Evolutionary conservation across 2,113 vertebrate genomes (phyloP).

Genomic region (Lipotes vexillifer): DNA sequence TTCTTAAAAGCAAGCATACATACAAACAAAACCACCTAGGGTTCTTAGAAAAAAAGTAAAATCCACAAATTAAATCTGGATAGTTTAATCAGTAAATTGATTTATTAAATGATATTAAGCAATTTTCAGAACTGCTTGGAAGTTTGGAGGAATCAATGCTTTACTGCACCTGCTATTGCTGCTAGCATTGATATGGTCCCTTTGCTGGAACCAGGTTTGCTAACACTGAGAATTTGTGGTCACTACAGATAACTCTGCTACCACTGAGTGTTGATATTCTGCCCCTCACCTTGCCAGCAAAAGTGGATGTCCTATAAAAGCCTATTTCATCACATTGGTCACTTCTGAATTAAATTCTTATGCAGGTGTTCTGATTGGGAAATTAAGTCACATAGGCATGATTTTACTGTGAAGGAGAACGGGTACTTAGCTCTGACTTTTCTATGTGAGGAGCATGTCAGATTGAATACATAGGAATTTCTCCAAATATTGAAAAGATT

Average conservation of each 20-base stretch:
- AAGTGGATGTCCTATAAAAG: not conserved
- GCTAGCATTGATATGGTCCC: fast-evolving
- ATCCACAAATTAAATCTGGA: not conserved
- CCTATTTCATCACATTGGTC: not conserved
- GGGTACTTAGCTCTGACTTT: not conserved
- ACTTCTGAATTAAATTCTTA: not conserved
- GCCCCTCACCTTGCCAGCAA: not conserved
- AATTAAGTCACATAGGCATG: not conserved
- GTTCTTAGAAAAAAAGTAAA: not conserved
- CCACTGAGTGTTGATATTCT: not conserved
- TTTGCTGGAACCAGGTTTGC: not conserved
- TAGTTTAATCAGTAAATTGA: not conserved
- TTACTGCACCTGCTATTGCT: not conserved
- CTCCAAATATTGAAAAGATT: not conserved
- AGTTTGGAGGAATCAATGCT: not conserved
- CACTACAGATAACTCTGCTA: not conserved
- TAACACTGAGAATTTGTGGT: not conserved
- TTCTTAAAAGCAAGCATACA: not conserved
- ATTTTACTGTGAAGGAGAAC: not conserved
- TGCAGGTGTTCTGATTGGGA: not conserved
- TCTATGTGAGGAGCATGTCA: not conserved
- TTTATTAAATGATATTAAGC: not conserved
- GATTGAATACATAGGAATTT: not conserved
- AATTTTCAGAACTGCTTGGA: not conserved
- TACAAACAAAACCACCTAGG: not conserved